Evolutionary conservation across 1,140 invertebrate genomes (phyloP).

Genomic region (Pseudomyrmex concolor): DNA sequence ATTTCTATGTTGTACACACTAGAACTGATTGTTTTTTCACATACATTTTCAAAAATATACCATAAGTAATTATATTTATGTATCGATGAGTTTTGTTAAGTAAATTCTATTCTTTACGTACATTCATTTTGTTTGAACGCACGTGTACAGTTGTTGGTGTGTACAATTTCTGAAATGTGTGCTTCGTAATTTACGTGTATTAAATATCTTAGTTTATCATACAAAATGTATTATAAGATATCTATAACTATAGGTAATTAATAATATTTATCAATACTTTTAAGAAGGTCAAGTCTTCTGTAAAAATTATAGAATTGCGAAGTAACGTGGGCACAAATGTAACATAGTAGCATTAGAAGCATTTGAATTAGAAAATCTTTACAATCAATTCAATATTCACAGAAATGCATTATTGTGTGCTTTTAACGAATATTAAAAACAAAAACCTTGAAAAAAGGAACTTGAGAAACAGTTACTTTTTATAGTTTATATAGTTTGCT

Average conservation of each 20-base stretch:
- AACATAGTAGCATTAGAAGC: neutral
- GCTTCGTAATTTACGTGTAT: too few relatives aligned
- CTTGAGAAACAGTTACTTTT: neutral
- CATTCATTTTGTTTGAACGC: neutral
- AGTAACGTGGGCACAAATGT: too few relatives aligned
- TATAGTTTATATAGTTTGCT: neutral
- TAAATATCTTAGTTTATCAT: neutral
- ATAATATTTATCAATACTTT: neutral
- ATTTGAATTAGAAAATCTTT: neutral
- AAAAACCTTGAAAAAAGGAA: neutral
- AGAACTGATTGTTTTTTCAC: too few relatives aligned
- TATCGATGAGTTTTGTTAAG: neutral
- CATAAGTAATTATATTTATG: neutral
- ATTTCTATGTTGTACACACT: too few relatives aligned
- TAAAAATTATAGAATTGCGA: too few relatives aligned
- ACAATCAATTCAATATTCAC: conserved; percentile 3
- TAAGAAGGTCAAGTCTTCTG: neutral
- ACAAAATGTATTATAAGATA: neutral
- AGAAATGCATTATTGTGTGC: neutral
- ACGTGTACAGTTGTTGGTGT: too few relatives aligned
- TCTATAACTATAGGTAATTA: neutral
- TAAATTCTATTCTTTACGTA: neutral
- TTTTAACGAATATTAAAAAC: neutral
- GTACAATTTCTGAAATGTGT: too few relatives aligned
- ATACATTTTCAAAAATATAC: too few relatives aligned